These are phyloP conservation scores for Phoenicopterus ruber DNA, from an alignment of 2,113 vertebrate species.

Conservation along the genomic window DNA sequence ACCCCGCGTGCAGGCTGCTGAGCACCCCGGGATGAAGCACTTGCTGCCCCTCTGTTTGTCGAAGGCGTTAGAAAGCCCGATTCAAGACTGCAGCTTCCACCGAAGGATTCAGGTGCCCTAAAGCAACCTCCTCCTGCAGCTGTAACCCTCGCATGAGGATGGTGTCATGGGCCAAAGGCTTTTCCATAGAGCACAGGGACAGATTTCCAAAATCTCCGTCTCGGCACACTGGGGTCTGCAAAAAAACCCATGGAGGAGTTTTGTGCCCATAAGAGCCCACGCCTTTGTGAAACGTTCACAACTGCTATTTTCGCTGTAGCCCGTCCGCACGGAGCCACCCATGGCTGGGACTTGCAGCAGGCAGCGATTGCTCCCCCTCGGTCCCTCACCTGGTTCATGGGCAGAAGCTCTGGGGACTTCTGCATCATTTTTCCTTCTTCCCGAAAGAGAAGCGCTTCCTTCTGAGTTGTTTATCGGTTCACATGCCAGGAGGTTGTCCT, in stretches of 20 bases:
- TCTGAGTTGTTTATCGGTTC: not conserved
- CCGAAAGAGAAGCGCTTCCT: not conserved
- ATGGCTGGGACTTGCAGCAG: not conserved
- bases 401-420: not conserved
- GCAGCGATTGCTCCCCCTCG: fast-evolving
- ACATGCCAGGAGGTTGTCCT: not conserved
- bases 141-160: not conserved
- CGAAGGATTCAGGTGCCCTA: not conserved
- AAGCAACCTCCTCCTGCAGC: not conserved
- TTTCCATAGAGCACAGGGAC: not conserved
- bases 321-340: not conserved
- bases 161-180: not conserved
- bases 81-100: not conserved
- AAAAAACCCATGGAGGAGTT: not conserved
- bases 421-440: not conserved
- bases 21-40: not conserved
- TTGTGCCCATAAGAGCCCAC: not conserved
- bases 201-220: not conserved
- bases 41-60: not conserved
- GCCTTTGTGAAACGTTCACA: not conserved
- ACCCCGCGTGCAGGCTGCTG: fast-evolving
- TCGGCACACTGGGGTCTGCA: not conserved
- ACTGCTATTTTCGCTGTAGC: not conserved
- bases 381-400: fast-evolving
- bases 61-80: not conserved